phyloP scores from a whole-genome alignment of 92 coral and sea anemone genomes.

The Pocillopora meandrina region DNA sequence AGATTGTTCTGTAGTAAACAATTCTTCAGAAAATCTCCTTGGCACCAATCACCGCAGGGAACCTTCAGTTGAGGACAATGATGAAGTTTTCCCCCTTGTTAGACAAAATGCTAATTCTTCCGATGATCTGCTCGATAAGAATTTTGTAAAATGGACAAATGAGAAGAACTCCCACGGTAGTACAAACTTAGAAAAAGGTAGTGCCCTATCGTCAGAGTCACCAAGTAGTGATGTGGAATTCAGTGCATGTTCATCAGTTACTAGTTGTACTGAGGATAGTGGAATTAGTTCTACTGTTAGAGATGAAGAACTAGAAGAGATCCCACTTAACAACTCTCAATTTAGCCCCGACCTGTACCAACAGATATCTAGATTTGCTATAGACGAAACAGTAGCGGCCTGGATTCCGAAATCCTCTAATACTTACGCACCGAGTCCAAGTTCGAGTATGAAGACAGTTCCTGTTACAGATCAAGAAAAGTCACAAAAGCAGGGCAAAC shows the following conservation, averaged over 20 bases:
- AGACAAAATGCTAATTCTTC: slow-evolving; percentile 20
- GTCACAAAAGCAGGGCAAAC: slow-evolving; percentile 51
- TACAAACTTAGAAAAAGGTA: slow-evolving; percentile 45
- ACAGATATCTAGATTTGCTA: slow-evolving; percentile 67
- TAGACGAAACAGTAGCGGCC: slow-evolving; percentile 70
- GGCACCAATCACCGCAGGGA: slow-evolving; percentile 1
- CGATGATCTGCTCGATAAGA: slow-evolving; percentile 32
- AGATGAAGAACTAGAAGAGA: slow-evolving; percentile 96
- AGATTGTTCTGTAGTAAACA: slow-evolving; percentile 6
- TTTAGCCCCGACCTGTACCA: slow-evolving; percentile 75
- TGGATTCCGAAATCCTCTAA: slow-evolving; percentile 83
- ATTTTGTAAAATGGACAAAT: slow-evolving; percentile 35
- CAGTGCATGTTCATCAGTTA: slow-evolving; percentile 82
- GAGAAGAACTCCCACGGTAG: neutral
- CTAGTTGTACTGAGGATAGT: slow-evolving; percentile 95
- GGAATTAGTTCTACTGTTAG: slow-evolving; percentile 96
- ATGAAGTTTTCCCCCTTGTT: slow-evolving; percentile 17
- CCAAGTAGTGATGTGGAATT: slow-evolving; percentile 88
- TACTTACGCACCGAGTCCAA: slow-evolving; percentile 74
- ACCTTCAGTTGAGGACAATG: slow-evolving; percentile 22
- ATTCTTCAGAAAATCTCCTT: slow-evolving; percentile 32
- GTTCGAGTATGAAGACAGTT: slow-evolving; percentile 14
- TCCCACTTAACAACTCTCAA: slow-evolving; percentile 70
- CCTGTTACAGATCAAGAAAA: slow-evolving; percentile 22
- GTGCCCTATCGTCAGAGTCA: slow-evolving; percentile 70